Conservation (phyloP, 1,140 invertebrate species). For the Coenobita brevimanus region DNA sequence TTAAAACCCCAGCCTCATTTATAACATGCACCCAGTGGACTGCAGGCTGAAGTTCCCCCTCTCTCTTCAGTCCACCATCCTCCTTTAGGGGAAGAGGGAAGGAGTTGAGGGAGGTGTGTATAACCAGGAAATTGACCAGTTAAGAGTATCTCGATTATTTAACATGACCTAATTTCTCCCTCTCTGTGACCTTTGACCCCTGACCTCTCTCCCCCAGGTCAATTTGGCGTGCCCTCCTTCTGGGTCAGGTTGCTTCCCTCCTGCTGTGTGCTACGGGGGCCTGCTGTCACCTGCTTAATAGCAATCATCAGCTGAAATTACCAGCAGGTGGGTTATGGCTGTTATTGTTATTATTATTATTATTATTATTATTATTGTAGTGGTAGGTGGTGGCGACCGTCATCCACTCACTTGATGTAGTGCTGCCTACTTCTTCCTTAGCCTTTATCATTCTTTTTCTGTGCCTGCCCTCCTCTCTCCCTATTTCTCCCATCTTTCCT, state of each 20-base stretch:
- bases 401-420: not conserved
- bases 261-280: slow-evolving; percentile 84
- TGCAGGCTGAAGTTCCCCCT: too few species aligned
- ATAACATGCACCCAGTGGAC: too few species aligned
- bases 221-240: slow-evolving; percentile 83
- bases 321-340: slow-evolving; percentile 80
- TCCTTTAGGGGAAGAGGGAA: not conserved
- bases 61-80: too few species aligned
- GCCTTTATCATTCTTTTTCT: too few species aligned
- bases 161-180: not conserved
- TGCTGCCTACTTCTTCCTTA: not conserved
- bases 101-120: not conserved
- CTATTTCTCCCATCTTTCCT: too few species aligned
- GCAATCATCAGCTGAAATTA: slow-evolving; percentile 80
- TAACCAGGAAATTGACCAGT: not conserved
- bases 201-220: slow-evolving; percentile 80
- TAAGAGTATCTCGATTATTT: too few species aligned
- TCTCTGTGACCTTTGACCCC: not conserved
- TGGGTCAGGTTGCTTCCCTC: slow-evolving; percentile 85
- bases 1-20: too few species aligned
- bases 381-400: too few species aligned
- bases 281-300: slow-evolving; percentile 83
- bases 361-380: too few species aligned
- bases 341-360: too few species aligned
- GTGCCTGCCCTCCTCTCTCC: too few species aligned